Percentiles rank a stretch among this genome's conserved stretches.
phyloP scores from a whole-genome alignment of 1,140 invertebrate species.

The Centruroides sculpturatus region DNA sequence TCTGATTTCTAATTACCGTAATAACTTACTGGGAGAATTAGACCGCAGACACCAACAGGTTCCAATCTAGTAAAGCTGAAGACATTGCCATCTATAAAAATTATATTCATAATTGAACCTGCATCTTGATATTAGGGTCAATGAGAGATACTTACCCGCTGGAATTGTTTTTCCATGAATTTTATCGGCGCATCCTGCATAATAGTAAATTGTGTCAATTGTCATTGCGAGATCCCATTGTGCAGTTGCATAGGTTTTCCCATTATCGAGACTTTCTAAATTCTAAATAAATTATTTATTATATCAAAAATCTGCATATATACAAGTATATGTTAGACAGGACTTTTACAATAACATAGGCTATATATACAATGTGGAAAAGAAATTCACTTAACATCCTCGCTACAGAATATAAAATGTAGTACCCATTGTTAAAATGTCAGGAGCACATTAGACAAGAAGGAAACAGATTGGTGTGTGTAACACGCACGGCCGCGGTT shows the following conservation, averaged over 20 bases:
- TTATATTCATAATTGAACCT: background rate
- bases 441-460: no score
- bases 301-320: background rate
- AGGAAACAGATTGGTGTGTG: no score
- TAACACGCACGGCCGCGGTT: no score
- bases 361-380: background rate
- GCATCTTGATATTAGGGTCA: background rate
- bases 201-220: constrained; percentile 42
- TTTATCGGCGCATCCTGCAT: constrained; percentile 85
- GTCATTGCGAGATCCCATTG: constrained; percentile 25
- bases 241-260: constrained; percentile 34
- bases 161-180: constrained; percentile 78
- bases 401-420: background rate
- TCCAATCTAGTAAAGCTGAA: constrained; percentile 38
- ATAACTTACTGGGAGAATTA: constrained; percentile 33
- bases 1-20: background rate
- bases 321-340: no score
- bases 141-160: constrained; percentile 35
- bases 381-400: background rate
- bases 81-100: constrained; percentile 28
- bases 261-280: constrained; percentile 40
- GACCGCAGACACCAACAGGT: constrained; percentile 39
- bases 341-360: no score
- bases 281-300: constrained; percentile 18
- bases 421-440: no score